Base-by-base conservation (phyloP, 1,140 invertebrate species). In the Venturia canescens region DNA sequence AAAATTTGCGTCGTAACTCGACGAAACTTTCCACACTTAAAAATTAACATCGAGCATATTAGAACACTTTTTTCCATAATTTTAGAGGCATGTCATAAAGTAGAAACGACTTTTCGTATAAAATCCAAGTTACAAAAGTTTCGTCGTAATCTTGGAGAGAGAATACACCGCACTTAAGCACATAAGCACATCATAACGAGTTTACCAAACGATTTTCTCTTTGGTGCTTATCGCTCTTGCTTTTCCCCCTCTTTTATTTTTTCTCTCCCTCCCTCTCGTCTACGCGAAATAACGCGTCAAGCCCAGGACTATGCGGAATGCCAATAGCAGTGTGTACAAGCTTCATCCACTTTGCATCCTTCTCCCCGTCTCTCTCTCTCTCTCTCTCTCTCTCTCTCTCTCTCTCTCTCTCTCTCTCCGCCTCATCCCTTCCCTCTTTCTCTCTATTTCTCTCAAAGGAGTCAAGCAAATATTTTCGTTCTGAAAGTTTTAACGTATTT, bases 361-460 rank as follows among this genome's bases (percentile, higher is more conserved):
- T 82, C 86, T 11, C 50, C n/a, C 50, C n/a, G 80, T 80, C 80
- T 82, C 60, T 67, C 76, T 67, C 50, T 63, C 18, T 26, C 76
- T 60, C 26, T 29, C 11, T 26, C 76, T 38, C 82, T 60, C 5
- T n/a, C n/a, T 63, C 60, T 18, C 78, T 82, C 86, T 11, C 50
- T 53, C 50, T 53, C 82, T 80, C 80, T 82, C 60, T 67, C 76
- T 67, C 50, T 63, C 18, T 26, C 76, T 60, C 26, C n/a, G n/a
- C n/a, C n/a, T n/a, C n/a, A n/a, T n/a, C n/a, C 53, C n/a, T 80
- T 82, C 86, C 15, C 38, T 44, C 38, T 44, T 80, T 79, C 80
- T 82, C 53, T 77, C 75, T 63, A 15, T 29, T n/a, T 26, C 76
- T 38, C 82, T 60, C 5, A 23, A 18, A 48, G 44, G 69, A 71